phyloP scores from a whole-genome alignment of 2,113 vertebrate genomes.

The Hemicordylus capensis region DNA sequence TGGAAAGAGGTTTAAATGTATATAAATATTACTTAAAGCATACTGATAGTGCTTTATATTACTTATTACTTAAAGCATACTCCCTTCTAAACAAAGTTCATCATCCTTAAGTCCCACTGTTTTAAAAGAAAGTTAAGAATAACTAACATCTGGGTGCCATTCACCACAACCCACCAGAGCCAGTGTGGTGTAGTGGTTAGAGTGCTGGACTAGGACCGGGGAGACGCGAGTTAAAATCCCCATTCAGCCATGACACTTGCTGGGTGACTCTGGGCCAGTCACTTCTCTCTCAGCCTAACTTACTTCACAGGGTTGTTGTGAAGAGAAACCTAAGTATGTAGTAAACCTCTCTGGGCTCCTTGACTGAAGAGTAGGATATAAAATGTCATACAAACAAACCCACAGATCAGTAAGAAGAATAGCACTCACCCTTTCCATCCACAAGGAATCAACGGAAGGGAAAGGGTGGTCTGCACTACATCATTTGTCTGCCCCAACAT shows the following conservation, averaged over 20 bases:
- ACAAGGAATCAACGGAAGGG: not conserved
- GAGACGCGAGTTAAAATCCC: too few species aligned
- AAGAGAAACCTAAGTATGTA: too few species aligned
- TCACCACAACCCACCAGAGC: not conserved
- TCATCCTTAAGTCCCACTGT: not conserved
- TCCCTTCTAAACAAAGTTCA: not conserved
- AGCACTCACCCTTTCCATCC: not conserved
- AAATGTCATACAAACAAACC: too few species aligned
- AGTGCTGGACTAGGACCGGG: too few species aligned
- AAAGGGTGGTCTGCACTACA: not conserved
- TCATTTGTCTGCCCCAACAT: not conserved
- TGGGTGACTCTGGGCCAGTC: too few species aligned
- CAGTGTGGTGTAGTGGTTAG: too few species aligned
- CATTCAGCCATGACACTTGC: too few species aligned
- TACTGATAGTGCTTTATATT: not conserved
- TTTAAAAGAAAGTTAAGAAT: not conserved
- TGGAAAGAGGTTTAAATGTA: not conserved
- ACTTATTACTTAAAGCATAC: not conserved
- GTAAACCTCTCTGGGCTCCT: too few species aligned
- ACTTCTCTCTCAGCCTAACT: too few species aligned
- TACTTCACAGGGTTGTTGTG: too few species aligned
- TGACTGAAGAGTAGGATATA: too few species aligned
- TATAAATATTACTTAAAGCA: not conserved
- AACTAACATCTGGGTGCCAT: not conserved
- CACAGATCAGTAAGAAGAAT: not conserved